Evolutionary conservation across 2,888 invertebrate species (phyloP), one percentile per base, ranked within the genome.

Genomic region (Patella pellucida): DNA sequence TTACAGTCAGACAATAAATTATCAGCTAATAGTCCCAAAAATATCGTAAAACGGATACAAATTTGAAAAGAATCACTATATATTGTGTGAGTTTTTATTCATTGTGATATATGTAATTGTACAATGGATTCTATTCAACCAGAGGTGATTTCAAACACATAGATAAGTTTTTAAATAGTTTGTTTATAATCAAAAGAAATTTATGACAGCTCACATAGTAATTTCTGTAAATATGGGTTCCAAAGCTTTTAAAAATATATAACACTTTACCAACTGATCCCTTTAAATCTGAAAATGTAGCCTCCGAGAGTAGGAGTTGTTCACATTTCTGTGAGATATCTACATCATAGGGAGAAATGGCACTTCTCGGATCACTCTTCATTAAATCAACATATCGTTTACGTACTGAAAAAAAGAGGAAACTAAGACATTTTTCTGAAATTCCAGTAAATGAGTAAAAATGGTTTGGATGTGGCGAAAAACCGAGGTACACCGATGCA

Each of bases 301-400:
- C 79, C 77, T 90, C 90, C 19, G 87, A 82, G n/a, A 80, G 81
- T 5, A 91, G 80, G 11, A 91, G 80, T 68, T 87, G 85, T 78
- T 90, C 89, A 82, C 89, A 89, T 72, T 85, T 88, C 79, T 88
- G 87, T 52, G 89, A 88, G 76, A 91, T 90, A 71, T 89, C 89
- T 71, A 88, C 79, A 79, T 90, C 90, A 73, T 84, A 86, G 15
- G 84, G 83, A 23, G 91, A 91, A 68, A 90, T 89, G 19, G 88
- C 88, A 56, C 82, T 81, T 69, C 88, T 82, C 9, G 90, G 89
- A 76, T 89, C 89, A 15, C 81, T 82, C 41, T 82, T 84, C 79
- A 90, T 77, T 52, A 88, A 74, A 54, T 90, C 88, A 14, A 88
- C 82, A 82, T 90, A 91, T 70, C 83, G 83, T 74, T 89, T 88